phyloP scores from a whole-genome alignment of 2,797 vertebrate genomes.

The Zalophus californianus region DNA sequence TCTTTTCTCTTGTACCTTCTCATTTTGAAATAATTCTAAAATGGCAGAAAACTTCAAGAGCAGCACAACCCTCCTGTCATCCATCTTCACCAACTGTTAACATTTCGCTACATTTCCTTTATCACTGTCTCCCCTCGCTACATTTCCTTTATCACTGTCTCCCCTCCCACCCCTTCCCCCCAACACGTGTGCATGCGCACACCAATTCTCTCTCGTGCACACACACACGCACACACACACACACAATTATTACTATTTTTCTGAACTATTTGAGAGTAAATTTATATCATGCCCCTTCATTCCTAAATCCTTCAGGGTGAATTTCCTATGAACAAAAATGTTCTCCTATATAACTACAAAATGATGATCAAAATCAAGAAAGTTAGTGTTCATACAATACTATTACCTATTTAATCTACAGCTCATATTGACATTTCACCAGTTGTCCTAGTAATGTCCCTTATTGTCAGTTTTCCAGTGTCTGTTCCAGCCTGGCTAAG shows the following conservation, averaged over 20 bases:
- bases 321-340: neutral
- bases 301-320: neutral
- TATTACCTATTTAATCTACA: neutral
- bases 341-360: neutral
- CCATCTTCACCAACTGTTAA: neutral
- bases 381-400: neutral
- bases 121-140: neutral
- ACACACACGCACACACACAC: neutral
- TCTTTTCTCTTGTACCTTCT: neutral
- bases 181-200: neutral
- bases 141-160: neutral
- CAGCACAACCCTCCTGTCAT: neutral
- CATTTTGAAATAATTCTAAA: slow-evolving; percentile 1
- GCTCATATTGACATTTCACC: neutral
- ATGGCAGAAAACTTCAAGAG: neutral
- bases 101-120: neutral
- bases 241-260: neutral
- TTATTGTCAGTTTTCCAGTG: neutral
- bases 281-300: neutral
- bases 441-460: neutral
- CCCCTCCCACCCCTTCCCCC: neutral
- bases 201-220: neutral
- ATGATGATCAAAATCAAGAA: neutral
- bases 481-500: neutral
- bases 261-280: neutral